Percentiles rank a stretch among this genome's conserved stretches.
Evolutionary conservation across 2,113 vertebrate genomes (phyloP).

Genomic region (Otis tarda): DNA sequence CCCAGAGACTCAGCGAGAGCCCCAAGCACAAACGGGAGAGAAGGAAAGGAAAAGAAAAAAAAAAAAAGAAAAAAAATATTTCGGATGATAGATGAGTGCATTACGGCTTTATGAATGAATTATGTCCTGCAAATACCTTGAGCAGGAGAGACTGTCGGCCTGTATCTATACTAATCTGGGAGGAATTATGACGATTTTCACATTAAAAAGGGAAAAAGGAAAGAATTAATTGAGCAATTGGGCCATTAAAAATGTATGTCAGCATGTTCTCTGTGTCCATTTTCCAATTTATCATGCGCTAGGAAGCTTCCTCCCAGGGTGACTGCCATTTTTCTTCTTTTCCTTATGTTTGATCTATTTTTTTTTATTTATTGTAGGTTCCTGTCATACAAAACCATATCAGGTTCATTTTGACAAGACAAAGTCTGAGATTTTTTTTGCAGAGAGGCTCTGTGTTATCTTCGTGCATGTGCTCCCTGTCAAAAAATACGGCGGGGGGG

Average conservation of each 20-base stretch:
- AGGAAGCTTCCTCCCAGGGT: constrained; percentile 58
- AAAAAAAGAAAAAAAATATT: constrained; percentile 48
- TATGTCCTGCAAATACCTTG: constrained; percentile 95
- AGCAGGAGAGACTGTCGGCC: constrained; percentile 89
- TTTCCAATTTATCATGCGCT: constrained; percentile 81
- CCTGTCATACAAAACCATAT: constrained; percentile 71
- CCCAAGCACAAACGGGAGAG: constrained; percentile 75
- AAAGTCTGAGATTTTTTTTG: constrained; percentile 51
- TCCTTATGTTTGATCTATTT: constrained; percentile 32
- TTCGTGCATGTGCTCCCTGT: constrained; percentile 33
- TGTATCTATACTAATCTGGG: constrained; percentile 92
- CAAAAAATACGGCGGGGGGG: not conserved
- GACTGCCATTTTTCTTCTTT: constrained; percentile 63
- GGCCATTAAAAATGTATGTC: constrained; percentile 83
- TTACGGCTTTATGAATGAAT: constrained; percentile 97
- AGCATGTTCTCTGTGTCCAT: constrained; percentile 79
- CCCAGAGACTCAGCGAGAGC: constrained; percentile 83
- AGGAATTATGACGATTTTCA: constrained; percentile 91
- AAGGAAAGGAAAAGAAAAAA: constrained; percentile 56
- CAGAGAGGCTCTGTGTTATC: constrained; percentile 55
- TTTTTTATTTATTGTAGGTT: constrained; percentile 67
- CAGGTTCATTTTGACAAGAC: constrained; percentile 76
- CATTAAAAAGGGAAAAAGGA: constrained; percentile 83
- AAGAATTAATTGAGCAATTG: constrained; percentile 92
- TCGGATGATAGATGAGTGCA: constrained; percentile 91